Evolutionary conservation across 1,140 invertebrate species (phyloP).

Genomic region (Caenorhabditis briggsae): DNA sequence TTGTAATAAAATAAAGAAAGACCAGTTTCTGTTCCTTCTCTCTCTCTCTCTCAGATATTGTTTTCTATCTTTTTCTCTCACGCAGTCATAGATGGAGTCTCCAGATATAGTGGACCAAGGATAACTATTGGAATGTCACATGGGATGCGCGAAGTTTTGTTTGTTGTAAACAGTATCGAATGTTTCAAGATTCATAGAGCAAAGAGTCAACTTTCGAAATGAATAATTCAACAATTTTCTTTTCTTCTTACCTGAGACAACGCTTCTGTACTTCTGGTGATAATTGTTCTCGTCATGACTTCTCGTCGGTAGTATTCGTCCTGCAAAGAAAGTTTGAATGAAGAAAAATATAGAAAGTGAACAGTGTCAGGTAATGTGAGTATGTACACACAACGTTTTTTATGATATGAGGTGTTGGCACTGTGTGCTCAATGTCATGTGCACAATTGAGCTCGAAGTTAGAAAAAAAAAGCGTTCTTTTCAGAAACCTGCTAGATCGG

Average conservation of each 20-base stretch:
- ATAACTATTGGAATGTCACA: neutral
- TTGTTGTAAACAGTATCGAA: constrained; percentile 10
- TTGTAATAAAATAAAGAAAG: neutral
- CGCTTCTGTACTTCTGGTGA: constrained; percentile 76
- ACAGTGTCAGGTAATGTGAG: constrained; percentile 52
- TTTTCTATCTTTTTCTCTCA: neutral
- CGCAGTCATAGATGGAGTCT: neutral
- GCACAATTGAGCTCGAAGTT: constrained; percentile 14
- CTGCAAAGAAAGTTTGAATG: constrained; percentile 33
- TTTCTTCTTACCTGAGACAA: constrained; percentile 64
- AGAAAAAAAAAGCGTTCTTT: constrained; percentile 7
- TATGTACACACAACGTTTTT: constrained; percentile 57
- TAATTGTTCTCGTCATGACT: constrained; percentile 73
- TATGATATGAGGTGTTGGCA: constrained; percentile 2
- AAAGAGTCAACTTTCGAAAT: neutral
- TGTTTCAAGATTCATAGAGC: constrained; percentile 1
- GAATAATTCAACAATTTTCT: neutral
- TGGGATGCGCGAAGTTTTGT: constrained; percentile 15
- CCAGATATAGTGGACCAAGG: neutral
- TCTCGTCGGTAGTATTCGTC: constrained; percentile 76
- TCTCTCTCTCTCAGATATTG: neutral
- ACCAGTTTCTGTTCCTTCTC: constrained; percentile 10
- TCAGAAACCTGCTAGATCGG: neutral
- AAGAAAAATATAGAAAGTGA: constrained; percentile 1
- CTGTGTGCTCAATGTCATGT: constrained; percentile 48